Percentiles rank a stretch among this genome's conserved stretches.
phyloP scores from a whole-genome alignment of 1,140 invertebrate species.

The Acyrthosiphon pisum region DNA sequence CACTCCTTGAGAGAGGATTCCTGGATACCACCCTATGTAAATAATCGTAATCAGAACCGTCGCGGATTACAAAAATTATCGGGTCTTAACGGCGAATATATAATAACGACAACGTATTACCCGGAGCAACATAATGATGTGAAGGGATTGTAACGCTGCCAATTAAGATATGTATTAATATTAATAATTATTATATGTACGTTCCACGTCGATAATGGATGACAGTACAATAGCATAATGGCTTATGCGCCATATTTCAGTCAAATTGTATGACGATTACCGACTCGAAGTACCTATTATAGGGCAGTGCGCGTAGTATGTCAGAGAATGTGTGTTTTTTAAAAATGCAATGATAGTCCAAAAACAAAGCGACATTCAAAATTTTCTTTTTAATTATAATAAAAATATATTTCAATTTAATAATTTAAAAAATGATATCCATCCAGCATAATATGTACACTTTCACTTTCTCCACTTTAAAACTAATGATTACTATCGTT shows the following conservation, averaged over 20 bases:
- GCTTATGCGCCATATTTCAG: neutral
- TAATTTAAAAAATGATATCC: neutral
- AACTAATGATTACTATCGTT: too few species aligned
- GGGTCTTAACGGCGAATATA: neutral
- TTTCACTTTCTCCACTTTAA: too few species aligned
- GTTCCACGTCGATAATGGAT: neutral
- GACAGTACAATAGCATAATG: neutral
- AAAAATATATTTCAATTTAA: neutral
- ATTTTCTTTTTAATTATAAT: neutral
- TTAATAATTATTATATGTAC: neutral
- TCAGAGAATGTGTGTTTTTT: neutral
- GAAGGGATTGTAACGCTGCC: neutral
- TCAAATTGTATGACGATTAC: neutral
- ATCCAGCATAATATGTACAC: too few species aligned
- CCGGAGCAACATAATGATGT: neutral
- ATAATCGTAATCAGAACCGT: neutral
- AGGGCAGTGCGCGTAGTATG: neutral
- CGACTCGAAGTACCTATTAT: neutral
- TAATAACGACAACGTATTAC: neutral
- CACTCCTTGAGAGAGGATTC: neutral
- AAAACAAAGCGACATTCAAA: neutral
- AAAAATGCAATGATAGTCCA: neutral
- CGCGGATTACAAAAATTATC: neutral
- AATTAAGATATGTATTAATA: neutral
- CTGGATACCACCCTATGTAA: neutral